Base-by-base conservation (phyloP, 1,140 invertebrate genomes). In the Ceratoteleas bidentatus region DNA sequence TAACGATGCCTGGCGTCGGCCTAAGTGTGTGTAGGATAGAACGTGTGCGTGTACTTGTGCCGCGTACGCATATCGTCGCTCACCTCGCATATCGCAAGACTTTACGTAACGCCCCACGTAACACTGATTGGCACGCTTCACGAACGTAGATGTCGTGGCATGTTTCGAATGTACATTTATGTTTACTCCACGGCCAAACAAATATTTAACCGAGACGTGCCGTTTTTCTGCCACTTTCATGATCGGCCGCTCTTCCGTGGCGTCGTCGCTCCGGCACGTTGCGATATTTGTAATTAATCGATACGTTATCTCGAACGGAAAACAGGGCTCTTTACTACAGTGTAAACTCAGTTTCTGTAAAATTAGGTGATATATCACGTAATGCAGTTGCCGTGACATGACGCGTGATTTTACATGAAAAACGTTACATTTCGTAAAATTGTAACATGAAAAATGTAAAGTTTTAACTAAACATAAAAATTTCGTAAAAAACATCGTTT, bases 41-140 rank as follows among this genome's bases (percentile, higher is more conserved):
- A 33, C 56, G 50, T 53, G 57, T 70, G 50, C 58, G 70, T 64
- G 69, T 74, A 69, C 64, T 68, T 69, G 77, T 74, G 64, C 58
- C 49, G 13, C 57, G 16, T 58, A 83, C 70, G 81, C 70, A 75
- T 66, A 78, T 78, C 64, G 70, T 69, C 57, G 62, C 66, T 74
- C 81, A 70, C 68, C 49, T 76, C 73, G 79, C 52, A 72, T 77
- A 77, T 77, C 64, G 80, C 80, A 82, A 82, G 68, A 57, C 68
- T 77, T 83, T 83, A 83, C 74, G 74, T 83, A 82, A 77, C 80
- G 80, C 80, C 80, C 73, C 68, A 77, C 80, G 73, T 76, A 81
- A 81, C 77, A 83, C 73, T 78, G 79, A 77, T 83, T 83, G 64
- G 75, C 74, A 83, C 69, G 74, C 81, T 75, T 75, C 65, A 52